A percentile compares a stretch with the other conserved stretches of the same genome.
Conservation (phyloP, 1,140 invertebrate genomes). For the Drosophila takahashii region DNA sequence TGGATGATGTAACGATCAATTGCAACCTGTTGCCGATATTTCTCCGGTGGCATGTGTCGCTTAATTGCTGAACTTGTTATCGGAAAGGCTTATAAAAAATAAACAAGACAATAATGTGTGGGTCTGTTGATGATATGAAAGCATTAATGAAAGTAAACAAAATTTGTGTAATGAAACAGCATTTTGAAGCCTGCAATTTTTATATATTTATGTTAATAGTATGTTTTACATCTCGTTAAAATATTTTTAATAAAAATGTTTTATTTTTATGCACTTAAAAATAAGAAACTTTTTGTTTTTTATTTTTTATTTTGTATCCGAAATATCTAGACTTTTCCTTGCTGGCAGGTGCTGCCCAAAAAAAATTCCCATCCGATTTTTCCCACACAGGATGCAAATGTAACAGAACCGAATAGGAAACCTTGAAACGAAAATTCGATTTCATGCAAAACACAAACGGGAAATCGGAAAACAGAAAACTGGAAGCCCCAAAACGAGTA, state of each 20-base stretch:
- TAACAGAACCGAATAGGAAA: slow-evolving; percentile 34
- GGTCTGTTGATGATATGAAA: neutral
- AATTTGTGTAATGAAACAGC: neutral
- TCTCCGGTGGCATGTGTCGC: slow-evolving; percentile 11
- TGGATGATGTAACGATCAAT: slow-evolving; percentile 36
- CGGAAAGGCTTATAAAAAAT: slow-evolving; percentile 3
- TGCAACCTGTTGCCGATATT: slow-evolving; percentile 32
- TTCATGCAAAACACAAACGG: slow-evolving; percentile 49
- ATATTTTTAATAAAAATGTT: no score
- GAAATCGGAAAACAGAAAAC: slow-evolving; percentile 34
- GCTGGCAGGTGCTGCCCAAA: slow-evolving; percentile 5
- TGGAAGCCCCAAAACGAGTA: slow-evolving; percentile 16
- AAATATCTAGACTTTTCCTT: neutral
- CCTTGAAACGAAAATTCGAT: slow-evolving; percentile 31
- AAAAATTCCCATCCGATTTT: slow-evolving; percentile 29
- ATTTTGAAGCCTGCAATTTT: neutral
- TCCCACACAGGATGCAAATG: slow-evolving; percentile 65
- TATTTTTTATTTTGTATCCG: no score
- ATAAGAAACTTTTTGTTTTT: no score
- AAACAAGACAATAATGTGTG: slow-evolving; percentile 11
- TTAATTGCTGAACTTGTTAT: slow-evolving; percentile 15
- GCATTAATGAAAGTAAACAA: slow-evolving; percentile 8
- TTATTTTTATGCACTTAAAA: no score
- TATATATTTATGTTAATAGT: neutral
- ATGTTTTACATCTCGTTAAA: no score